phyloP scores from a whole-genome alignment of 2,113 vertebrate species.

The Colinus virginianus region DNA sequence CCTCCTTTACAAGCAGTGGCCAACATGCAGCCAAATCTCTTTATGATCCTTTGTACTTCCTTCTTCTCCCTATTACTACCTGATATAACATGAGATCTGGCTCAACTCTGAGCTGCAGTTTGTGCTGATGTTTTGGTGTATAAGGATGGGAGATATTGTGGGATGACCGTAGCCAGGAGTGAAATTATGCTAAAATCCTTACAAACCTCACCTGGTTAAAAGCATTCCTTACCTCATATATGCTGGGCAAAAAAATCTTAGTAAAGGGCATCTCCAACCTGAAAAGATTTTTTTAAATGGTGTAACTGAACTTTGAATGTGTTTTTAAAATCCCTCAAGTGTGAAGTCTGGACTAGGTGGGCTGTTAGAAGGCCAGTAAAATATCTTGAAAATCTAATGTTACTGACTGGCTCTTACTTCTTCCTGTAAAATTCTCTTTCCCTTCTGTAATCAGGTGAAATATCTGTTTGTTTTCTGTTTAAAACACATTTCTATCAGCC shows the following conservation, averaged over 20 bases:
- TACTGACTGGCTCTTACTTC: neutral
- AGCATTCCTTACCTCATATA: neutral
- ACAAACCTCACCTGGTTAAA: neutral
- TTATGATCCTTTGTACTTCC: neutral
- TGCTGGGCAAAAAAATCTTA: neutral
- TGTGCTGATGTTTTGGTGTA: neutral
- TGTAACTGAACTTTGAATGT: neutral
- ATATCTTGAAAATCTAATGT: neutral
- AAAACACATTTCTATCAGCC: slow-evolving; percentile 47
- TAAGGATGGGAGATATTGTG: neutral
- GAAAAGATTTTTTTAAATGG: neutral
- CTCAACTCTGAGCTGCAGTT: neutral
- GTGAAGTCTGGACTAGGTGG: neutral
- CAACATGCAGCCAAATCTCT: neutral
- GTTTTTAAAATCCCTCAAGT: neutral
- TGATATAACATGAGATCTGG: neutral
- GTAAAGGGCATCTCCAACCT: neutral
- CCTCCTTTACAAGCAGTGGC: neutral
- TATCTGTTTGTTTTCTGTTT: too few species aligned
- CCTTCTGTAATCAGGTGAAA: neutral
- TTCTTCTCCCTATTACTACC: neutral
- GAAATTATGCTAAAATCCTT: neutral
- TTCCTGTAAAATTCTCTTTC: neutral
- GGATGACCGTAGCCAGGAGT: neutral
- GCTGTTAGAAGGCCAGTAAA: neutral